Conservation (phyloP, 1,140 invertebrate genomes). For the Macrobrachium nipponense region DNA sequence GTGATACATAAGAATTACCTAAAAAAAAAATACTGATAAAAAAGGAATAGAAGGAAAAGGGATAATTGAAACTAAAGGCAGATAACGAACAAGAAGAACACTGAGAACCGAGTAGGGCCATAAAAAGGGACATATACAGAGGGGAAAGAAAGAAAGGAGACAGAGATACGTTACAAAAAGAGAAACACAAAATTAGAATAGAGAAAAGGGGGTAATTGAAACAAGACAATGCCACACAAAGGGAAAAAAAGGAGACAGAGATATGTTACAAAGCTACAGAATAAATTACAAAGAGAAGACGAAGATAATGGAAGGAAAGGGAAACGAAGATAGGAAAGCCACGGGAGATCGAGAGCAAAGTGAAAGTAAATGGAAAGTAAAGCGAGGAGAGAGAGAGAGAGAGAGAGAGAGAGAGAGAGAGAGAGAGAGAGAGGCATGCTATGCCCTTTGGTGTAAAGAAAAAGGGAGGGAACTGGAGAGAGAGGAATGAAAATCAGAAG, state of each 20-base stretch:
- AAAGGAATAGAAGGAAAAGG: not conserved
- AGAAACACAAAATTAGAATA: not conserved
- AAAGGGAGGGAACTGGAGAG: not conserved
- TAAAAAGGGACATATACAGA: not conserved
- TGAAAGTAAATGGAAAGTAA: not conserved
- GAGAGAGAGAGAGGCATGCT: not conserved
- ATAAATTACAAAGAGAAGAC: not conserved
- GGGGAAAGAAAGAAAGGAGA: not conserved
- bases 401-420: constrained; percentile 32
- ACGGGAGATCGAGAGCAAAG: not conserved
- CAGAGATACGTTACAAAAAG: not conserved
- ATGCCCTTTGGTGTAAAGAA: no score
- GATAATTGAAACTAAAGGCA: not conserved
- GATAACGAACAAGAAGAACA: not conserved
- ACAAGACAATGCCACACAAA: no score
- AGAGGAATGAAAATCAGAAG: not conserved
- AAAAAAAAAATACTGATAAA: no score
- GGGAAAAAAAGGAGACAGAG: not conserved
- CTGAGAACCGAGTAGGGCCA: not conserved
- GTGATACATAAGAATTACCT: no score
- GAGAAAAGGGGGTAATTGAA: not conserved
- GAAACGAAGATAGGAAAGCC: not conserved
- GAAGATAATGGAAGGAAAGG: not conserved
- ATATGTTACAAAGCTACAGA: no score
- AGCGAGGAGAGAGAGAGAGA: constrained; percentile 19